Evolutionary conservation across 2,113 vertebrate genomes (phyloP).

Genomic region (Talpa occidentalis): DNA sequence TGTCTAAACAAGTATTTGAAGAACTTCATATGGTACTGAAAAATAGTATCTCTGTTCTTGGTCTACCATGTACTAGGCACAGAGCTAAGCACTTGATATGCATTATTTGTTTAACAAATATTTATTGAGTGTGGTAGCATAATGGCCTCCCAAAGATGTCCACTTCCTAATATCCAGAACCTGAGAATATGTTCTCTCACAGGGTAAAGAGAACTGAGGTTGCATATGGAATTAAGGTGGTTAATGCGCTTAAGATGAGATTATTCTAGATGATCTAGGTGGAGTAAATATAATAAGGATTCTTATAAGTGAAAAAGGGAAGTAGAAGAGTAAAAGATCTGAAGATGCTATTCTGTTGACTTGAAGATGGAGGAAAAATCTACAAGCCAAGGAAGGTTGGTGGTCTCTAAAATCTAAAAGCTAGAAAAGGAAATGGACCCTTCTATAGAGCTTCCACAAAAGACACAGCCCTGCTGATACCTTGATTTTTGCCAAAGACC

Average conservation of each 20-base stretch:
- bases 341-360: background rate
- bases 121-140: background rate
- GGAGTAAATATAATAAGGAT: background rate
- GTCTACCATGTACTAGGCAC: background rate
- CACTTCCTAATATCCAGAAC: background rate
- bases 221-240: background rate
- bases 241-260: background rate
- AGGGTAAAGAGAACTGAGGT: background rate
- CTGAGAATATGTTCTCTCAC: background rate
- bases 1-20: conserved; percentile 32
- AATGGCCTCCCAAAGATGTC: background rate
- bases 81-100: background rate
- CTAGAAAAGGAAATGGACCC: background rate
- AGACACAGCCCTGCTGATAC: background rate
- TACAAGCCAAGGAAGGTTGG: background rate
- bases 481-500: background rate
- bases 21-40: background rate
- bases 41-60: background rate
- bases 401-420: background rate
- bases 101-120: conserved; percentile 2
- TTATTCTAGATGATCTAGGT: background rate
- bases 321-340: background rate
- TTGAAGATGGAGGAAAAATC: background rate
- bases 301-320: background rate
- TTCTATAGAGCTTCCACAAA: background rate